Evolutionary conservation across 2,113 vertebrate genomes (phyloP).

Genomic region (Pangasianodon hypophthalmus): DNA sequence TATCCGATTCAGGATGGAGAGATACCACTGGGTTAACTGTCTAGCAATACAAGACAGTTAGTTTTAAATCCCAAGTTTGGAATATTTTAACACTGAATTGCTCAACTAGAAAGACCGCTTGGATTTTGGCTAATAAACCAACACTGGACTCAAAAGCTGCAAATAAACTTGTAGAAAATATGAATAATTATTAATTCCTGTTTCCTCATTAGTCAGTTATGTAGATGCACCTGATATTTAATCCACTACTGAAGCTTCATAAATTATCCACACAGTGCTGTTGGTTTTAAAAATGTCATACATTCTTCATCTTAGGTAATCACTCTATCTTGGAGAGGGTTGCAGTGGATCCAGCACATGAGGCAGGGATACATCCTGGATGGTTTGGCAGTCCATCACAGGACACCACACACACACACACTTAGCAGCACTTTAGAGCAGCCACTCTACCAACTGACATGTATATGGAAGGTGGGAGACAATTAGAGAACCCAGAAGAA

Average conservation of each 20-base stretch:
- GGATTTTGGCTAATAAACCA: not conserved
- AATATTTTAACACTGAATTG: not conserved
- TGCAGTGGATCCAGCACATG: not conserved
- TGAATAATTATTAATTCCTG: not conserved
- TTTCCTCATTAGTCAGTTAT: not conserved
- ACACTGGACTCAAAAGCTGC: not conserved
- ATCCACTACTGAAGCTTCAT: not conserved
- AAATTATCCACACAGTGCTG: not conserved
- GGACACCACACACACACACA: not conserved
- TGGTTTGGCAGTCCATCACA: not conserved
- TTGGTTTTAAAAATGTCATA: not conserved
- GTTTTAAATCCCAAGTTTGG: constrained; percentile 8
- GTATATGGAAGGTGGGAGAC: not conserved
- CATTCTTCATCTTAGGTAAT: not conserved
- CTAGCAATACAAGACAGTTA: not conserved
- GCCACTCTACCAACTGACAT: not conserved
- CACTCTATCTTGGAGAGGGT: not conserved
- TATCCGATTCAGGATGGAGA: too few relatives aligned
- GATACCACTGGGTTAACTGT: not conserved
- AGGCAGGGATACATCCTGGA: not conserved
- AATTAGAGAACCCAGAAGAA: not conserved
- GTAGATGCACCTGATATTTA: not conserved
- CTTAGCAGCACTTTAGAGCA: not conserved
- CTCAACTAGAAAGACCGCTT: not conserved
- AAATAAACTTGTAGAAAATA: not conserved